Evolutionary conservation across 2,113 vertebrate species (phyloP).

Genomic region (Tachysurus vachellii): DNA sequence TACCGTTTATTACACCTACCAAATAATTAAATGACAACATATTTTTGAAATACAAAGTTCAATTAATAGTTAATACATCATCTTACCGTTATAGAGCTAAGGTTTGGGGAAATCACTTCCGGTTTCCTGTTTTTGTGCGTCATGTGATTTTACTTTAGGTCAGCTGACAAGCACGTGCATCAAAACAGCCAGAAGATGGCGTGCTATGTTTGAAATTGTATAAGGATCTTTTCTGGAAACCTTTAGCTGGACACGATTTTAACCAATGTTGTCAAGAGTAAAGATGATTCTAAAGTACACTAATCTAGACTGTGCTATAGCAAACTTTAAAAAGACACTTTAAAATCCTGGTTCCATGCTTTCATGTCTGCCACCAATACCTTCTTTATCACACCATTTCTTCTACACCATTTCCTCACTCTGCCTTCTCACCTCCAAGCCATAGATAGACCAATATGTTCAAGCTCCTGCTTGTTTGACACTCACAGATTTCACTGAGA

Average conservation of each 20-base stretch:
- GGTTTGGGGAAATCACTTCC: neutral
- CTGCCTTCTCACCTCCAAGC: neutral
- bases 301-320: neutral
- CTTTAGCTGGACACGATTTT: neutral
- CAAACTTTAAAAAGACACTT: neutral
- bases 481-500: neutral
- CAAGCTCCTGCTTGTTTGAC: neutral
- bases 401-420: neutral
- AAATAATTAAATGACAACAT: neutral
- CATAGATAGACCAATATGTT: neutral
- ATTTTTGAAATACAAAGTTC: neutral
- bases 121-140: neutral
- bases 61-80: neutral
- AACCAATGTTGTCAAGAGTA: neutral
- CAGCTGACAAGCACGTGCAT: neutral
- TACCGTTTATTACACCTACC: neutral
- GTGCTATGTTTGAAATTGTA: neutral
- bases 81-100: neutral
- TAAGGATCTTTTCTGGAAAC: neutral
- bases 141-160: constrained; percentile 6
- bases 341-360: neutral
- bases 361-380: neutral
- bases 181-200: neutral
- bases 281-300: neutral
- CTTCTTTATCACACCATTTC: neutral